These are phyloP conservation scores for Cherax quadricarinatus DNA, from an alignment of 1,140 invertebrate genomes.

Conservation along the genomic window DNA sequence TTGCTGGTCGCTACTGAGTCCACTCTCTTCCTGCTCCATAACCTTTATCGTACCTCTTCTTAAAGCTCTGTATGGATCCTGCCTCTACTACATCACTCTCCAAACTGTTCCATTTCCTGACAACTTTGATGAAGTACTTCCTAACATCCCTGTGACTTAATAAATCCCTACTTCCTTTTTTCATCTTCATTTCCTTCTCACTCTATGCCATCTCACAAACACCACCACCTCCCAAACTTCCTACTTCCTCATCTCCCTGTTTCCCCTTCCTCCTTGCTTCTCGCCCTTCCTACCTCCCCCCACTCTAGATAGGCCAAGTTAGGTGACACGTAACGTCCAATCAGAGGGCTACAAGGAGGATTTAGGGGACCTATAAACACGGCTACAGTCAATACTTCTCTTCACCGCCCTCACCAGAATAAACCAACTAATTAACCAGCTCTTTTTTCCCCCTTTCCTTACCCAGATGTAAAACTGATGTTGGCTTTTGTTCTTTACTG, in stretches of 20 bases:
- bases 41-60: too few species aligned
- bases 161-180: not conserved
- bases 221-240: not conserved
- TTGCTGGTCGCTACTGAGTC: too few species aligned
- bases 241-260: not conserved
- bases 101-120: too few species aligned
- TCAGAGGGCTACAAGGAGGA: not conserved
- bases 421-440: not conserved
- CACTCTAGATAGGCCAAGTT: not conserved
- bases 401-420: not conserved
- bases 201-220: not conserved
- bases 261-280: too few species aligned
- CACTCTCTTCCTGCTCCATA: too few species aligned
- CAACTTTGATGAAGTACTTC: too few species aligned
- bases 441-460: not conserved
- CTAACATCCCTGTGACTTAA: too few species aligned
- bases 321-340: not conserved
- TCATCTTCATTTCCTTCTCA: not conserved
- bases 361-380: not conserved
- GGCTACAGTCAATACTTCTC: not conserved
- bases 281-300: too few species aligned
- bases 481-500: too few species aligned
- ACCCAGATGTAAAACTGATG: too few species aligned
- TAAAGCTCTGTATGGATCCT: too few species aligned
- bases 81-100: too few species aligned